phyloP scores from a whole-genome alignment of 1,140 invertebrate genomes.

The Drosophila nigromelanica region DNA sequence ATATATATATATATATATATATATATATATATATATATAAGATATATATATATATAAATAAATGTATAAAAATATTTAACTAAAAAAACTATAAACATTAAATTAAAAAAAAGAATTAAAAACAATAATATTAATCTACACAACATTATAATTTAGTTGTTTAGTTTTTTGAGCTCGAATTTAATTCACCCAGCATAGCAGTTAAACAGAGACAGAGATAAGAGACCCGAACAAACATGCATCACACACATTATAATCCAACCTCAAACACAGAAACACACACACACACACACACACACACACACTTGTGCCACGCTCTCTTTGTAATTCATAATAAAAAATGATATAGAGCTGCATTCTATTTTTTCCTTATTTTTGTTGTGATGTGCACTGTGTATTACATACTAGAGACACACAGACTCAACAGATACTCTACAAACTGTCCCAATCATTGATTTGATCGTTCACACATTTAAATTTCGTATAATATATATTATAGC shows the following conservation, averaged over 20 bases:
- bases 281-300: slow-evolving; percentile 17
- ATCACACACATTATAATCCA: slow-evolving; percentile 20
- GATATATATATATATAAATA: slow-evolving; percentile 7
- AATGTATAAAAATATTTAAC: slow-evolving; percentile 11
- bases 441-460: background rate
- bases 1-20: slow-evolving; percentile 4
- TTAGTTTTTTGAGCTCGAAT: slow-evolving; percentile 67
- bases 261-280: too few relatives aligned
- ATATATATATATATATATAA: slow-evolving; percentile 14
- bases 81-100: slow-evolving; percentile 7
- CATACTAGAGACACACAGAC: background rate
- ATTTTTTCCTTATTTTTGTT: slow-evolving; percentile 22
- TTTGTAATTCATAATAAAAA: slow-evolving; percentile 60
- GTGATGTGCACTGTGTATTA: background rate
- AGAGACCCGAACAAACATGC: slow-evolving; percentile 34
- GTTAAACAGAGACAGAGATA: slow-evolving; percentile 47
- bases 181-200: slow-evolving; percentile 72
- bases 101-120: slow-evolving; percentile 20
- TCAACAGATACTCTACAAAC: background rate
- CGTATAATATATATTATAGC: background rate
- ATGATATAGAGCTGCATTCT: slow-evolving; percentile 6
- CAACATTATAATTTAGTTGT: slow-evolving; percentile 28
- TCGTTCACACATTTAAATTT: background rate
- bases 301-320: slow-evolving; percentile 5
- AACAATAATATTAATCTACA: slow-evolving; percentile 20